These are phyloP conservation scores for Sminthopsis crassicaudata DNA, from an alignment of 2,113 vertebrate genomes.

Conservation along the genomic window DNA sequence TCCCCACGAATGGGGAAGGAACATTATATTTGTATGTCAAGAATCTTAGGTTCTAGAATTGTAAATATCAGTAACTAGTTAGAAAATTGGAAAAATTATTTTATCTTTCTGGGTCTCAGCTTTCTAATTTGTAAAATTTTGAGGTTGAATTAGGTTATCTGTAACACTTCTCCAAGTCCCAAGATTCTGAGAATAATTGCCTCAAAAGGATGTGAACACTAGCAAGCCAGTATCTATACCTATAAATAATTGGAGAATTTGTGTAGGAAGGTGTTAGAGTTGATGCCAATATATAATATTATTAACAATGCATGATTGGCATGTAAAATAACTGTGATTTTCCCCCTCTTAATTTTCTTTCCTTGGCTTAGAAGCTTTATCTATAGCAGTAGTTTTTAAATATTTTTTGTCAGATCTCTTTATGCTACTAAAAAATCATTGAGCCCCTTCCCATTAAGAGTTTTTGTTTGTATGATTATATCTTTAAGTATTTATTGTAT, in stretches of 20 bases:
- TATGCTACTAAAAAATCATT: neutral
- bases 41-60: no score
- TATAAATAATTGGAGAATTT: neutral
- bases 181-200: neutral
- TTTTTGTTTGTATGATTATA: neutral
- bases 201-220: neutral
- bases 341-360: neutral
- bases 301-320: neutral
- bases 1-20: no score
- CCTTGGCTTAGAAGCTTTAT: neutral
- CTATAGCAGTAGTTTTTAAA: neutral
- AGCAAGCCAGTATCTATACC: neutral
- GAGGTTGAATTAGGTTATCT: neutral
- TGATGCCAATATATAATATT: neutral
- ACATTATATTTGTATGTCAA: no score
- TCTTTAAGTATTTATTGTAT: neutral
- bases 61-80: no score
- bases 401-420: neutral
- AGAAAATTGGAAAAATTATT: neutral
- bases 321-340: neutral
- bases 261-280: neutral
- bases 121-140: neutral
- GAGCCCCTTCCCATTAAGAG: neutral
- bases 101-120: neutral
- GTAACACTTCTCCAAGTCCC: neutral